A percentile compares a stretch with the other conserved stretches of the same genome.
phyloP scores from a whole-genome alignment of 2,888 invertebrate species.

The Drosophila lacicola region DNA sequence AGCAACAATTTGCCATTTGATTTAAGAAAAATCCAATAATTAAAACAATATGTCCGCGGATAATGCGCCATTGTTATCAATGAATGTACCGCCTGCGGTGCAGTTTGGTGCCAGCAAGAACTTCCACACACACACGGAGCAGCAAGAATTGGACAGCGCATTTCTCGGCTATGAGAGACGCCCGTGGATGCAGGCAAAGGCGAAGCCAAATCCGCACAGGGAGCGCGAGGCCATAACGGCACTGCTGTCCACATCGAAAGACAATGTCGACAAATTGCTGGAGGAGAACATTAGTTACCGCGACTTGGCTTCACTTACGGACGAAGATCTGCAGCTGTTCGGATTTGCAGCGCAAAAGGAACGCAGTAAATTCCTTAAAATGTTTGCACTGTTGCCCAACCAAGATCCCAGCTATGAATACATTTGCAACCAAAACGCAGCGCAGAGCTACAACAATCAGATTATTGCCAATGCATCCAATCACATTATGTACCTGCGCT shows the following conservation, averaged over 20 bases:
- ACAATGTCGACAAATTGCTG: slow-evolving; percentile 67
- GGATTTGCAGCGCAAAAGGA: slow-evolving; percentile 70
- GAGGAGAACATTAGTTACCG: slow-evolving; percentile 75
- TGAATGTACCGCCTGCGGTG: slow-evolving; percentile 45
- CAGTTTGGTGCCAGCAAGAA: slow-evolving; percentile 69
- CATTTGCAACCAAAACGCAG: slow-evolving; percentile 62
- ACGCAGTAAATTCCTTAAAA: slow-evolving; percentile 68
- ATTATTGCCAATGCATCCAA: slow-evolving; percentile 74
- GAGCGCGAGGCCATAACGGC: slow-evolving; percentile 69
- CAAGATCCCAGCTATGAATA: slow-evolving; percentile 79
- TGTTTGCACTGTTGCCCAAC: slow-evolving; percentile 78
- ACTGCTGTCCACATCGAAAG: slow-evolving; percentile 45
- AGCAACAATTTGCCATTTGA: slow-evolving; percentile 13
- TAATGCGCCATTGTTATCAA: slow-evolving; percentile 26
- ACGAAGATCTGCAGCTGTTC: slow-evolving; percentile 76
- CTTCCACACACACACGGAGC: slow-evolving; percentile 62
- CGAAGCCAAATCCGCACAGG: slow-evolving; percentile 14
- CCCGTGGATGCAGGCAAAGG: slow-evolving; percentile 49
- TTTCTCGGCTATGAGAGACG: slow-evolving; percentile 64
- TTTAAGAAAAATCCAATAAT: background rate
- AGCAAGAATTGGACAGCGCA: slow-evolving; percentile 63
- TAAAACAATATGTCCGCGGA: slow-evolving; percentile 47
- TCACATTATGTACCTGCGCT: slow-evolving; percentile 80
- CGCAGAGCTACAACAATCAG: slow-evolving; percentile 72
- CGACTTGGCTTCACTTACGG: slow-evolving; percentile 78